These are phyloP conservation scores for Embidobia sp. DNA, from an alignment of 2,888 invertebrate genomes.

Conservation along the genomic window DNA sequence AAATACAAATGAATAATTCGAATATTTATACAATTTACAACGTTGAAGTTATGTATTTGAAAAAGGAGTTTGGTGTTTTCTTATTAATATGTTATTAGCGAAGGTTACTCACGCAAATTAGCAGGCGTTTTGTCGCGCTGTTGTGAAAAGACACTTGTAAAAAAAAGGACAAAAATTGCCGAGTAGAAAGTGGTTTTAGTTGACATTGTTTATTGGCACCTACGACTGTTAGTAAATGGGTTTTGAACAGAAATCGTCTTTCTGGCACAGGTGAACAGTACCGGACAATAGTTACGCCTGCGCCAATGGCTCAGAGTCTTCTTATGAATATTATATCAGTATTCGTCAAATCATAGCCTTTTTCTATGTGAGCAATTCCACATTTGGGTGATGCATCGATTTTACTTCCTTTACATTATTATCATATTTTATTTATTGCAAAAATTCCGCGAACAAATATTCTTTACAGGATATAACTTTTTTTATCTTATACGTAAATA, in stretches of 20 bases:
- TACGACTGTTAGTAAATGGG: constrained; percentile 60
- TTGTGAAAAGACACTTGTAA: constrained; percentile 63
- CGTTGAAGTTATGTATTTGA: constrained; percentile 4
- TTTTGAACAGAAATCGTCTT: constrained; percentile 65
- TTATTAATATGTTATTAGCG: constrained; percentile 9
- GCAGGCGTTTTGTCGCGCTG: constrained; percentile 63
- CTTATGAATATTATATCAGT: constrained; percentile 75
- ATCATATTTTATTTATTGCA: too few species aligned
- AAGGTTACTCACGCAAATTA: constrained; percentile 71
- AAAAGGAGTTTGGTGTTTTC: constrained; percentile 22
- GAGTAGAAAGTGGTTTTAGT: constrained; percentile 46
- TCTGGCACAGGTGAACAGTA: constrained; percentile 60
- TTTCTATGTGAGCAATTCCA: constrained; percentile 64
- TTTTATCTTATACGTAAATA: too few species aligned
- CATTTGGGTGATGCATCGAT: constrained; percentile 31
- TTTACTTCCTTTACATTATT: neutral
- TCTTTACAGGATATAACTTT: too few species aligned
- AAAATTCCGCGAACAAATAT: too few species aligned
- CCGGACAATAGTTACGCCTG: constrained; percentile 70
- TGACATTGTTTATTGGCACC: constrained; percentile 66
- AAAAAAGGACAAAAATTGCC: constrained; percentile 50
- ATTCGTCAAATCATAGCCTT: constrained; percentile 74
- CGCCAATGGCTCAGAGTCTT: constrained; percentile 66
- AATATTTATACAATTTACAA: neutral
- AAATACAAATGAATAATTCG: neutral